Evolutionary conservation across 1,140 invertebrate species (phyloP).

Genomic region (Ceratoteleas bidentatus): DNA sequence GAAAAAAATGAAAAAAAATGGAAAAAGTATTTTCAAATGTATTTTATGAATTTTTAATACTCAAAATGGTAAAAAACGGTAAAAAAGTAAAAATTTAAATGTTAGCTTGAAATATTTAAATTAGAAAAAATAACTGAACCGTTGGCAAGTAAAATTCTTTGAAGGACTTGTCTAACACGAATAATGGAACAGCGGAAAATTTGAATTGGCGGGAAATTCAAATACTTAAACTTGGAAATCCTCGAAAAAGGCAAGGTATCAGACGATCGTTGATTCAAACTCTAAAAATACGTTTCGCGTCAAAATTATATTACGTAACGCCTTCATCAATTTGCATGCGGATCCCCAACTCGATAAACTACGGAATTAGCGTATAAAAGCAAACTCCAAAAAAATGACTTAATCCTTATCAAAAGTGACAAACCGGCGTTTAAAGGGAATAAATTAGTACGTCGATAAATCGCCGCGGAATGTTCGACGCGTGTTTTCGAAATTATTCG

Average conservation of each 20-base stretch:
- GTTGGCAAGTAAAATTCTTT: too few species aligned
- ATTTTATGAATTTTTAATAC: too few species aligned
- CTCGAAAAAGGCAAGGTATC: too few species aligned
- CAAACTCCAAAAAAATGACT: constrained; percentile 32
- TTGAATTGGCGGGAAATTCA: too few species aligned
- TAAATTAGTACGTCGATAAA: constrained; percentile 40
- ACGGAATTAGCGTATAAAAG: constrained; percentile 30
- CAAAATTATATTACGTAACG: constrained; percentile 35
- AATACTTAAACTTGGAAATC: too few species aligned
- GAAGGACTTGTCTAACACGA: too few species aligned
- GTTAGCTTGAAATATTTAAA: too few species aligned
- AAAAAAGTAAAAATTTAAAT: background rate
- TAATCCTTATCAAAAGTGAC: constrained; percentile 63
- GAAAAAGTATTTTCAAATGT: too few species aligned
- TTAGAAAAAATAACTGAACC: too few species aligned
- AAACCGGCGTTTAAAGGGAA: constrained; percentile 41
- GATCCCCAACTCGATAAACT: constrained; percentile 44
- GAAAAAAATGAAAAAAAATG: too few species aligned
- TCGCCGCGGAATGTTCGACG: constrained; percentile 28
- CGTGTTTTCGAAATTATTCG: constrained; percentile 49
- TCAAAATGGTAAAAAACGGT: too few species aligned
- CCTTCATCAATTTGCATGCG: constrained; percentile 38
- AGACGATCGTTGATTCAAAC: background rate
- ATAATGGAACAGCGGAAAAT: too few species aligned
- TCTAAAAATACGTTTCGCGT: constrained; percentile 8